Evolutionary conservation across 2,797 vertebrate species (phyloP), one percentile per base, ranked within the genome.

Genomic region (Myioborus melanocephalus): DNA sequence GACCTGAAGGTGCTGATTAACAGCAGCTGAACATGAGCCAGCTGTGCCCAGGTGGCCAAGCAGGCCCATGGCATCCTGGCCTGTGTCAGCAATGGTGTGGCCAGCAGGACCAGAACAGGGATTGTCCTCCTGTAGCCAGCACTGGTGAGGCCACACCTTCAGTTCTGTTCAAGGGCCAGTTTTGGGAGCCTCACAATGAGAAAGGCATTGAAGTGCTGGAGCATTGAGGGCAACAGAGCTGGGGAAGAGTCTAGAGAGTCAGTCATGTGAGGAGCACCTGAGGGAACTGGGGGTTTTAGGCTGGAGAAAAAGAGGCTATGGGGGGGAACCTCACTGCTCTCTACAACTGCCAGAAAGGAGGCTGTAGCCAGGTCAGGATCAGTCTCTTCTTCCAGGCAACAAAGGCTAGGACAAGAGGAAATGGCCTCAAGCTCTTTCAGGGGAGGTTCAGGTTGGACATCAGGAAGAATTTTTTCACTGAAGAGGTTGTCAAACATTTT

Each of bases 1-100:
- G 4, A 27, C 5, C 32, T 72, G 16, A 2, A 1, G 6, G 6
- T n/a, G 44, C 20, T 8, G 3, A 0, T 63, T 2, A 1, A 46
- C 37, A 34, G 44, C 28, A 21, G 19, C 13, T 69, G 47, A 55
- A 10, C 35, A 8, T 1, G 19, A 82, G 19, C 19, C 27, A 47
- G 13, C 1, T 3, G 63, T n/a, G 41, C 32, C 41, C 55, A 61
- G 32, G 41, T 37, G 27, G 27, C 63, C 78, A 69, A 43, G 41
- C 14, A 69, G 23, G 34, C 27, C 49, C 24, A 6, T n/a, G 35
- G 3, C 23, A n/a, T 32, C 46, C 68, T 88, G 61, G 61, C 21
- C 53, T 55, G 41, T 61, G 1, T 8, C 12, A 68, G 18, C 41
- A 5, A 12, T 2, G 32, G 32, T 41, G 18, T 11, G 18, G 32